Base-by-base conservation (phyloP, 2,113 vertebrate genomes). In the Mellivora capensis region DNA sequence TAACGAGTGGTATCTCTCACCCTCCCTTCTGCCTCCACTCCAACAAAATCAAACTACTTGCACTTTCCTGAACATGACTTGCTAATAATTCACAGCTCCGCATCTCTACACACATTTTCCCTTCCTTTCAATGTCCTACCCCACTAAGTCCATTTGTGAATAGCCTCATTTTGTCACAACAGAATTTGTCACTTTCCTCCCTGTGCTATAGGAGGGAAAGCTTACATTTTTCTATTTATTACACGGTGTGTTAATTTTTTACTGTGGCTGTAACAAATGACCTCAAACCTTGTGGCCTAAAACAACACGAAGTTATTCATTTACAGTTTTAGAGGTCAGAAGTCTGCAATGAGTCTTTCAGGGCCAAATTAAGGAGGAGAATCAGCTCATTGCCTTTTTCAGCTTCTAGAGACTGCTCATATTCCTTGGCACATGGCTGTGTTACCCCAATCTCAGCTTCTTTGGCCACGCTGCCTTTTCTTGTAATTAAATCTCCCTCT, bases 11-110 rank as follows among this genome's bases (percentile, higher is more conserved):
- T 29, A 82, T 42, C 72, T 93, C 47, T 96, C n/a, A 87, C 0
- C 6, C 27, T 93, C 25, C 47, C 15, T 25, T 42, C 34, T 20
- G 9, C 64, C 72, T 82, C 57, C 93, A 27, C 12, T 89, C 25
- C 14, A 71, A 77, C 7, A 95, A 96, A 91, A 95, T 15, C 49
- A 94, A 96, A 95, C 23, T 29, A 83, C 18, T 21, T 93, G 42
- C 49, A 89, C n/a, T 72, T 94, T 69, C 83, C 49, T 62, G 67
- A 96, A 77, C 27, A 91, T 34, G 62, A 9, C 39, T 72, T 67
- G 39, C 29, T 76, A 95, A 59, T 79, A 88, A 90, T 69, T 94
- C 47, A 74, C 59, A 21, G 39, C 18, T 84, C 39, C 5, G 14
- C 20, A 57, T 37, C 44, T 80, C 57, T 77, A 14, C 12, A 69